These are phyloP conservation scores for Paramacrobiotus metropolitanus DNA, from an alignment of 1,140 invertebrate genomes.

Conservation along the genomic window DNA sequence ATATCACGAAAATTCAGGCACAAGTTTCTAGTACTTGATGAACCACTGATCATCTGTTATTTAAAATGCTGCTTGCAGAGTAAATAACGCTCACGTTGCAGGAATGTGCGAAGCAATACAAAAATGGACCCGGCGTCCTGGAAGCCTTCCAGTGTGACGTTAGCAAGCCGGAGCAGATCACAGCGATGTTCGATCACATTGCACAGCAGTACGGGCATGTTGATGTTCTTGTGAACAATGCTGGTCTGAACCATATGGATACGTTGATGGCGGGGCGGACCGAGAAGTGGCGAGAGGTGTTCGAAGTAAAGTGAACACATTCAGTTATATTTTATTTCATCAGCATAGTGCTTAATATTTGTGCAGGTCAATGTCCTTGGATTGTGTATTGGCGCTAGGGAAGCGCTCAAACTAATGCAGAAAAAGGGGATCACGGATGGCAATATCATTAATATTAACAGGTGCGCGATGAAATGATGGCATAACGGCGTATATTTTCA, in stretches of 20 bases:
- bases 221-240: too few relatives aligned
- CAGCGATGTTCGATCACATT: background rate
- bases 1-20: conserved; percentile 11
- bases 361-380: background rate
- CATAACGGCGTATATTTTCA: background rate
- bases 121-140: background rate
- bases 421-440: background rate
- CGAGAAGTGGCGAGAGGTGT: too few relatives aligned
- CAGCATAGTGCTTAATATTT: background rate
- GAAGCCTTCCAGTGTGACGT: too few relatives aligned
- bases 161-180: too few relatives aligned
- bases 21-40: too few relatives aligned
- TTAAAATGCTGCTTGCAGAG: background rate
- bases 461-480: background rate
- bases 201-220: background rate
- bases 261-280: background rate
- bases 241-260: background rate
- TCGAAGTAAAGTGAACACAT: background rate
- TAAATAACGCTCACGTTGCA: background rate
- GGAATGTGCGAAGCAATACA: background rate
- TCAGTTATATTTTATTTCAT: background rate
- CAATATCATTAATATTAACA: background rate
- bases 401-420: too few relatives aligned
- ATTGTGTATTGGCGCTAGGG: background rate
- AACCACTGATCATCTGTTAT: too few relatives aligned